Conservation (phyloP, 2,797 vertebrate species). For the Apodemus agrarius region DNA sequence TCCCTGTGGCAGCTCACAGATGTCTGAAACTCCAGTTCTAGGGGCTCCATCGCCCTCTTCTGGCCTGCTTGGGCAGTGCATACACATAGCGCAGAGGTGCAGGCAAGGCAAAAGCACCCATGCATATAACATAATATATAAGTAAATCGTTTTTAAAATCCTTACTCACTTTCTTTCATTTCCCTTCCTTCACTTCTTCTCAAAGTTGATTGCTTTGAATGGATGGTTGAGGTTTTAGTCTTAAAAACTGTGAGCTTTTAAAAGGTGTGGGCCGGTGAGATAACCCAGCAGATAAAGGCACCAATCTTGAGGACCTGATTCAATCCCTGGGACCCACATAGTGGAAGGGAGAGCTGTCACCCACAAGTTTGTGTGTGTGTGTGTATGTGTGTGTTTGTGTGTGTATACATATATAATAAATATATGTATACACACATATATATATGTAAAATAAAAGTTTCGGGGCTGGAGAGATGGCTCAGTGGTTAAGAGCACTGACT, state of each 20-base stretch:
- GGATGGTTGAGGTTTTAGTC: neutral
- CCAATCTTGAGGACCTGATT: neutral
- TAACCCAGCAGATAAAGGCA: neutral
- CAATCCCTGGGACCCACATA: neutral
- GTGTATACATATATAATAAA: no score
- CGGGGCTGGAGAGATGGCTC: no score
- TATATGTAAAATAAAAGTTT: neutral
- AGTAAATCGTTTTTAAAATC: neutral
- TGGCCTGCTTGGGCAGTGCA: neutral
- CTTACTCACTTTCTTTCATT: neutral
- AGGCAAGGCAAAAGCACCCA: neutral
- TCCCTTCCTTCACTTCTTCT: constrained; percentile 19
- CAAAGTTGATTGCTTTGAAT: neutral
- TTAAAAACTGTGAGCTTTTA: no score
- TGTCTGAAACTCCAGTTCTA: neutral
- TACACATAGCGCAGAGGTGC: neutral
- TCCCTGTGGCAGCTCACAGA: no score
- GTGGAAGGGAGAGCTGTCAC: neutral
- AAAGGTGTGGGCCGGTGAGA: no score
- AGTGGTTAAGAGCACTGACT: no score
- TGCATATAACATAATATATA: neutral
- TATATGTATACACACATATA: no score
- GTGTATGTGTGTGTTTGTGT: no score
- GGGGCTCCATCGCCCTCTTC: no score
- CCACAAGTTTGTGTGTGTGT: neutral